A percentile compares a stretch with the other conserved stretches of the same genome.
Evolutionary conservation across 2,888 invertebrate genomes (phyloP).

Genomic region (Drosophila glabriapex): DNA sequence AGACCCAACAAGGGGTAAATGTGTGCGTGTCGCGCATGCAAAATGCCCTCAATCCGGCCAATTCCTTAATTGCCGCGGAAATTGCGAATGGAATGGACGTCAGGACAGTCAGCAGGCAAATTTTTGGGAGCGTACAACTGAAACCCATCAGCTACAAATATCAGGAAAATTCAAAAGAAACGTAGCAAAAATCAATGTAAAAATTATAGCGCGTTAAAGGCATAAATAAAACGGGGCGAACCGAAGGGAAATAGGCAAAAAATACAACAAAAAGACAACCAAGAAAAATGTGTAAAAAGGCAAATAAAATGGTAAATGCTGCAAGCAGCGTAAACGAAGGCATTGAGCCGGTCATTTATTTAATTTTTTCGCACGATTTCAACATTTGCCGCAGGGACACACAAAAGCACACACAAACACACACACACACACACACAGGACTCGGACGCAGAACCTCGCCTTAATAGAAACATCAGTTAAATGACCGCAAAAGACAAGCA

Average conservation of each 20-base stretch:
- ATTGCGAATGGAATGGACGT: slow-evolving; percentile 72
- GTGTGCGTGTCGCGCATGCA: slow-evolving; percentile 67
- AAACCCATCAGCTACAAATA: slow-evolving; percentile 9
- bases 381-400: slow-evolving; percentile 54
- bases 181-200: slow-evolving; percentile 66
- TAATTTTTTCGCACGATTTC: slow-evolving; percentile 80
- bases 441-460: slow-evolving; percentile 5
- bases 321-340: slow-evolving; percentile 2
- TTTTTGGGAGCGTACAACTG: not conserved
- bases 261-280: not conserved
- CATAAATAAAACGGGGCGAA: slow-evolving; percentile 41
- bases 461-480: slow-evolving; percentile 75
- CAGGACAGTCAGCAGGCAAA: slow-evolving; percentile 39
- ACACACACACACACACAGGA: not conserved
- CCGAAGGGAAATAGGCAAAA: not conserved
- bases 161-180: slow-evolving; percentile 16
- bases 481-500: slow-evolving; percentile 66
- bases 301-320: slow-evolving; percentile 38
- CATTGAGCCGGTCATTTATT: slow-evolving; percentile 68
- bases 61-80: slow-evolving; percentile 77
- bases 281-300: slow-evolving; percentile 10
- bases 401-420: slow-evolving; percentile 9
- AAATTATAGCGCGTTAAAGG: slow-evolving; percentile 68
- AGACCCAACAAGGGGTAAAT: not conserved
- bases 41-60: slow-evolving; percentile 49